Evolutionary conservation across 1,140 invertebrate species (phyloP), one percentile per base, ranked within the genome.

Genomic region (Goniozus legneri): DNA sequence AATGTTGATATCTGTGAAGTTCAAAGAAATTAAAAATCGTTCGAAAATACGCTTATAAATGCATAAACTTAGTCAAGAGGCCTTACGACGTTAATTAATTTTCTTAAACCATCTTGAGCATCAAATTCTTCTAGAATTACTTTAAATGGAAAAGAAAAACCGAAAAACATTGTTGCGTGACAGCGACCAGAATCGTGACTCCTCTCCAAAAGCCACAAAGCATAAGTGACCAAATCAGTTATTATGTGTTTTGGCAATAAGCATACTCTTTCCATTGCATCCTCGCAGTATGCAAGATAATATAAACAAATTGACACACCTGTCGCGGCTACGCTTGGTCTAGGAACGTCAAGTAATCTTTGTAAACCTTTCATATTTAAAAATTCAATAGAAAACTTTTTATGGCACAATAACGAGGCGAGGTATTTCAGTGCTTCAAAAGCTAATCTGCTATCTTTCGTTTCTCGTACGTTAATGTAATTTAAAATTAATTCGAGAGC

Each of bases 141-240:
- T 58, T 88, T 82, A 71, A 96, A 98, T 43, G 92, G 87, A 71
- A 97, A 97, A 4, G 91, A 89, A 42, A 95, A 79, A 0, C 90
- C 89, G 69, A 98, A 97, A 71, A 98, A 98, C 92, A 98, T 97
- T 8, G 93, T 93, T 1, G 95, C 93, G 75, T 97, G 92, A 65
- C 93, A 96, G 50, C 93, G 79, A 24, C 94, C 94, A 0, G 93
- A 97, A 73, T 96, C 91, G 66, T 98, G 95, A 15, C 92, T 96
- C 62, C 93, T 92, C 65, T 97, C 95, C 20, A 98, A 69, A 18
- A 98, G 75, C 94, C 95, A 98, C 1, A 98, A 71, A 0, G 89
- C 87, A 71, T 97, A 95, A 44, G 82, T 85, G 12, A 95, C 89
- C 18, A 95, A 71, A 63, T 90, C 85, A 2, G 81, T 79, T 7